Conservation (phyloP, 2,888 invertebrate species). For the Limnephilus marmoratus region DNA sequence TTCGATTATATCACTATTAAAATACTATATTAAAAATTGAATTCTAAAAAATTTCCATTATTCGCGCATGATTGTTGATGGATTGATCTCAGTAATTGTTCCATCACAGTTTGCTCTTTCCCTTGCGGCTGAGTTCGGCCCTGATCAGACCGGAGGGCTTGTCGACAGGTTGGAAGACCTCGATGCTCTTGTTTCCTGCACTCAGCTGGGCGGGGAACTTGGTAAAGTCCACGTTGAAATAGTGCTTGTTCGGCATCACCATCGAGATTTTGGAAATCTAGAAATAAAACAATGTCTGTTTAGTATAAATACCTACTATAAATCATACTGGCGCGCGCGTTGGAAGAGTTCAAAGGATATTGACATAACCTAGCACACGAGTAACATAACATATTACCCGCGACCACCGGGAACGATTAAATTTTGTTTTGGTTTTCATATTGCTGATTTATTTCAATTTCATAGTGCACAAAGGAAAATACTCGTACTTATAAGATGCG, state of each 20-base stretch:
- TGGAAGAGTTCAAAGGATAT: background rate
- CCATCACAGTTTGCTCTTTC: slow-evolving; percentile 75
- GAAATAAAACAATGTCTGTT: slow-evolving; percentile 57
- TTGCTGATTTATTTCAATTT: background rate
- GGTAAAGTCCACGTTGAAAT: slow-evolving; percentile 85
- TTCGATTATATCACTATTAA: background rate
- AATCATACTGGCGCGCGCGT: background rate
- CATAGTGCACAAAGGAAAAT: background rate
- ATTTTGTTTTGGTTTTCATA: background rate
- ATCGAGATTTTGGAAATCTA: slow-evolving; percentile 85
- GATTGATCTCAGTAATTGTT: background rate
- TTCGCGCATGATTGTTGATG: background rate
- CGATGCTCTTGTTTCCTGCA: slow-evolving; percentile 79
- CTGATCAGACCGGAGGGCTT: slow-evolving; percentile 88
- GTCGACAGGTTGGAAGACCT: slow-evolving; percentile 87
- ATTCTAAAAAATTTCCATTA: background rate
- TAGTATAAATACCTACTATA: background rate
- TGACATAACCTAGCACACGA: background rate
- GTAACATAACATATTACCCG: background rate
- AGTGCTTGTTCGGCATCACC: slow-evolving; percentile 90
- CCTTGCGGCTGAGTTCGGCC: slow-evolving; percentile 82
- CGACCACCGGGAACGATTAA: background rate
- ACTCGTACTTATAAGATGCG: too few relatives aligned
- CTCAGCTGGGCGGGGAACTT: slow-evolving; percentile 83
- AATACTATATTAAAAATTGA: background rate